Evolutionary conservation across 1,140 invertebrate genomes (phyloP).

Genomic region (Oryctes rhinoceros): DNA sequence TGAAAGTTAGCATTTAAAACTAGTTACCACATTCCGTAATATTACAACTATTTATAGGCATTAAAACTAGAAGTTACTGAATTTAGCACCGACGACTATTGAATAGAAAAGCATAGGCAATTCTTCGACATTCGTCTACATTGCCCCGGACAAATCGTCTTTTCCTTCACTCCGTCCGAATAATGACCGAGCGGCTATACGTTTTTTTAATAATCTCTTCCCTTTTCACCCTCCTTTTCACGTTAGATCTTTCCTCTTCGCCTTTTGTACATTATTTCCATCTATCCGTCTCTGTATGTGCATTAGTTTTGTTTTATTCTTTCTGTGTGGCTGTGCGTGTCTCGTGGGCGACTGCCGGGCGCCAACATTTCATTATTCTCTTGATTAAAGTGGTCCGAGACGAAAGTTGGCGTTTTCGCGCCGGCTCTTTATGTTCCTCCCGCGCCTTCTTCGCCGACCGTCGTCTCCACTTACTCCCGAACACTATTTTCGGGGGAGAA

Average conservation of each 20-base stretch:
- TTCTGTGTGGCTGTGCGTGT: slow-evolving; percentile 58
- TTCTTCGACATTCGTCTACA: no score
- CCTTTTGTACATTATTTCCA: background rate
- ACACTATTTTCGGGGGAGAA: background rate
- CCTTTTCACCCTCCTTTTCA: slow-evolving; percentile 6
- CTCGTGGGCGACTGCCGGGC: slow-evolving; percentile 56
- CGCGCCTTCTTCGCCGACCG: slow-evolving; percentile 8
- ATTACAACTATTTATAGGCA: no score
- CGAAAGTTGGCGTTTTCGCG: slow-evolving; percentile 41
- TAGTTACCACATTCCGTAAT: no score
- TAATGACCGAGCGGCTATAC: background rate
- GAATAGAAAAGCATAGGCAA: background rate
- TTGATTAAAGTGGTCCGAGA: slow-evolving; percentile 53
- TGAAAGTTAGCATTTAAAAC: no score
- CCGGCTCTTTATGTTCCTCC: slow-evolving; percentile 36
- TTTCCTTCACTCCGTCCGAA: background rate
- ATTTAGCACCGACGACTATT: background rate
- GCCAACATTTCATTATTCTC: slow-evolving; percentile 59
- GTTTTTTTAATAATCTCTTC: slow-evolving; percentile 5
- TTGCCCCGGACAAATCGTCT: background rate
- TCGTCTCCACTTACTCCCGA: background rate
- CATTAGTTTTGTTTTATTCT: slow-evolving; percentile 53
- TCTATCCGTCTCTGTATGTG: background rate
- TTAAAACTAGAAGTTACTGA: no score
- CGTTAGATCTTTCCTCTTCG: background rate